Evolutionary conservation across 2,888 invertebrate genomes (phyloP).

Genomic region (Platycheirus albimanus): DNA sequence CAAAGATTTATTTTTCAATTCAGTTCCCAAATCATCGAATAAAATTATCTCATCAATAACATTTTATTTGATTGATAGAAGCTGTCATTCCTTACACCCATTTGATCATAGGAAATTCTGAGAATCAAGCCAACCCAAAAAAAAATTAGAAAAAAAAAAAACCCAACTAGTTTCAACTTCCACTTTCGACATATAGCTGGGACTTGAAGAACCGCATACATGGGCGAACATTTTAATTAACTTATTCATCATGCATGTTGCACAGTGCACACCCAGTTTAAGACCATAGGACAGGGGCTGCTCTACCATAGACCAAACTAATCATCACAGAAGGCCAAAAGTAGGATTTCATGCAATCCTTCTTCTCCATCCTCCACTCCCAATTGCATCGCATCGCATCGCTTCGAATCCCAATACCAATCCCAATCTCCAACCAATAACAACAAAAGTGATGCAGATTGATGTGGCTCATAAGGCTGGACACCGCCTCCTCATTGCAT

Average conservation of each 20-base stretch:
- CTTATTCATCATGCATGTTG: constrained; percentile 55
- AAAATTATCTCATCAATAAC: not conserved
- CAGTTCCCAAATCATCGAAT: too few species aligned
- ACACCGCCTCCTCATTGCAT: constrained; percentile 66
- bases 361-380: not conserved
- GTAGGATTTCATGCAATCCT: constrained; percentile 49
- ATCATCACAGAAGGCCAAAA: constrained; percentile 65
- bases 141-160: not conserved
- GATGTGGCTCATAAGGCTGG: constrained; percentile 60
- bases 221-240: constrained; percentile 65
- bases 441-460: constrained; percentile 66
- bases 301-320: constrained; percentile 29
- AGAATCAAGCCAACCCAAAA: not conserved
- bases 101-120: not conserved
- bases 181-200: not conserved
- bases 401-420: not conserved
- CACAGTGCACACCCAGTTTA: constrained; percentile 34
- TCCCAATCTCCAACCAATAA: constrained; percentile 40
- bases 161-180: constrained; percentile 23
- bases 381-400: not conserved
- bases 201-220: not conserved
- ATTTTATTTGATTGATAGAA: constrained; percentile 20
- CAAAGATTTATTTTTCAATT: too few species aligned
- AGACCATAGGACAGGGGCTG: not conserved
- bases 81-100: constrained; percentile 1